Conservation (phyloP, 2,888 invertebrate species). For the Drosophila rellima region DNA sequence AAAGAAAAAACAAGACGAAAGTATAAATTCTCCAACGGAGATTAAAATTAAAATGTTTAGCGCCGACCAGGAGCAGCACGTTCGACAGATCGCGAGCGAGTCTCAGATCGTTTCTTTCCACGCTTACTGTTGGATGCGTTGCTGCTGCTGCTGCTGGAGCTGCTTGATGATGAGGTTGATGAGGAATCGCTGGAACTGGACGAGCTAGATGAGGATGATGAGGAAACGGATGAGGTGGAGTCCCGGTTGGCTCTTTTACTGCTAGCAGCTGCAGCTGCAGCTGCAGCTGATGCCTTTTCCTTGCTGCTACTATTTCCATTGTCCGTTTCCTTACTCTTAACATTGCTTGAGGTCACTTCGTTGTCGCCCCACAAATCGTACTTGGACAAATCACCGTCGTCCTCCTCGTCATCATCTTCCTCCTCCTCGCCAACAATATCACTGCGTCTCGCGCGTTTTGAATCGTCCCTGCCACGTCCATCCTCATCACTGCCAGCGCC, state of each 20-base stretch:
- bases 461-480: constrained; percentile 73
- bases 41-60: constrained; percentile 22
- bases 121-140: constrained; percentile 55
- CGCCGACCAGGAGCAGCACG: constrained; percentile 17
- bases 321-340: constrained; percentile 50
- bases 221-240: constrained; percentile 78
- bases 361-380: constrained; percentile 92
- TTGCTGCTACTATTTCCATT: constrained; percentile 43
- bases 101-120: constrained; percentile 56
- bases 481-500: constrained; percentile 80
- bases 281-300: constrained; percentile 33
- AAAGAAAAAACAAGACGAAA: constrained; percentile 29
- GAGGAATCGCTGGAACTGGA: constrained; percentile 63
- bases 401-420: constrained; percentile 87
- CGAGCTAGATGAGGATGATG: constrained; percentile 77
- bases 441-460: constrained; percentile 52
- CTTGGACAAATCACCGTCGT: constrained; percentile 91
- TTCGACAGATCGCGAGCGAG: constrained; percentile 36
- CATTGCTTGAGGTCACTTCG: constrained; percentile 84
- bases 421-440: constrained; percentile 80
- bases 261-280: constrained; percentile 30
- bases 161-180: constrained; percentile 62
- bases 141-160: constrained; percentile 64
- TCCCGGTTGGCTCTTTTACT: constrained; percentile 63
- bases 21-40: constrained; percentile 30